Conservation (phyloP, 2,888 invertebrate genomes). For the Drosophila barbarae region DNA sequence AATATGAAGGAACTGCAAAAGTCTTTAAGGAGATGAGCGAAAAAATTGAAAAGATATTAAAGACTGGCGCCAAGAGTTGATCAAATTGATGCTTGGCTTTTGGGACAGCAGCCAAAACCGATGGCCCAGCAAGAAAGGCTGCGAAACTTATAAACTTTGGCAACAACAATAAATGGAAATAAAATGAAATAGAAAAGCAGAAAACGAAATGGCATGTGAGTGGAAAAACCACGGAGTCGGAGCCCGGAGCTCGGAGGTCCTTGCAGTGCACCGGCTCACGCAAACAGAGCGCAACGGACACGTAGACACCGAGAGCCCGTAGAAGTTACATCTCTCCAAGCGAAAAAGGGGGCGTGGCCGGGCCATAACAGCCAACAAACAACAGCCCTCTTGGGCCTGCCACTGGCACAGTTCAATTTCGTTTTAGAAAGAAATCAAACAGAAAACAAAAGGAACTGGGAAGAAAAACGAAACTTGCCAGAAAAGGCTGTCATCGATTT, state of each 20-base stretch:
- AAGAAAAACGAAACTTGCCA: constrained; percentile 29
- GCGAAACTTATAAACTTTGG: constrained; percentile 56
- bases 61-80: constrained; percentile 69
- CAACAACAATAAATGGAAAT: constrained; percentile 26
- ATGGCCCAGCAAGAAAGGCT: constrained; percentile 19
- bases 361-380: constrained; percentile 22
- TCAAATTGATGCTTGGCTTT: constrained; percentile 69
- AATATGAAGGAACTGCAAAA: constrained; percentile 17
- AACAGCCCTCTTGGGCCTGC: constrained; percentile 57
- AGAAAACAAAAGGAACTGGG: constrained; percentile 16
- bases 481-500: constrained; percentile 40
- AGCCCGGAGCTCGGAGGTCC: constrained; percentile 24
- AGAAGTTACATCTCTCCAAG: constrained; percentile 38
- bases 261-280: constrained; percentile 35
- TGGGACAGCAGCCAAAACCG: constrained; percentile 59
- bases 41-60: constrained; percentile 58
- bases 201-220: constrained; percentile 55
- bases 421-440: constrained; percentile 25
- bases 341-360: constrained; percentile 20
- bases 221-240: constrained; percentile 16
- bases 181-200: constrained; percentile 38
- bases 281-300: constrained; percentile 66
- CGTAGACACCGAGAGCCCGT: constrained; percentile 38
- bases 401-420: constrained; percentile 67
- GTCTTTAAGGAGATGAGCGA: constrained; percentile 2